Percentiles rank a stretch among this genome's conserved stretches.
Conservation (phyloP, 2,113 vertebrate species). For the Myiopsitta monachus region DNA sequence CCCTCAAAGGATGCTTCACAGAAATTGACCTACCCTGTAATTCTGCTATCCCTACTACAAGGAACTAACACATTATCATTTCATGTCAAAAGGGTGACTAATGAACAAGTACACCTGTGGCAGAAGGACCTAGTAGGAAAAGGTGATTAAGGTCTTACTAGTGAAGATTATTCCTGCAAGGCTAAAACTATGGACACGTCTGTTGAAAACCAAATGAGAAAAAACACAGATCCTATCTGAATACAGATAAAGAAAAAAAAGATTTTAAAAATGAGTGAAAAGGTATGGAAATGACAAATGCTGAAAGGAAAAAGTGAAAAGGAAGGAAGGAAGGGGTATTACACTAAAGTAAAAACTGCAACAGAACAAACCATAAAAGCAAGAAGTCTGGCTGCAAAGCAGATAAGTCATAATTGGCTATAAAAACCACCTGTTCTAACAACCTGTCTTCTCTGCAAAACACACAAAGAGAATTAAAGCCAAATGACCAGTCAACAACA, state of each 20-base stretch:
- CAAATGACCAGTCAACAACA: not conserved
- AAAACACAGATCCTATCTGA: not conserved
- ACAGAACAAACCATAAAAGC: not conserved
- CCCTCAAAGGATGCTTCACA: not conserved
- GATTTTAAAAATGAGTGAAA: not conserved
- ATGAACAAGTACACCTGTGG: not conserved
- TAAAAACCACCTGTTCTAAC: not conserved
- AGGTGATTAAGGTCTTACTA: not conserved
- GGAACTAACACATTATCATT: not conserved
- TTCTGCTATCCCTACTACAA: not conserved
- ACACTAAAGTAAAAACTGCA: constrained; percentile 7
- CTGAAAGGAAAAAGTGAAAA: not conserved
- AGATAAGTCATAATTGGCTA: constrained; percentile 11
- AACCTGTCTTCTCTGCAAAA: not conserved
- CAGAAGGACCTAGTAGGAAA: not conserved
- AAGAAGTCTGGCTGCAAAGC: not conserved
- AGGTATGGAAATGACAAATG: not conserved
- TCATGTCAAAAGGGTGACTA: not conserved
- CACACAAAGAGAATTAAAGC: not conserved
- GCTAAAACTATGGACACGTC: not conserved
- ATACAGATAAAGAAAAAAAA: not conserved
- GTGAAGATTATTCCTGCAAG: not conserved
- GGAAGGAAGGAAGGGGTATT: not conserved
- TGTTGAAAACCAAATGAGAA: not conserved
- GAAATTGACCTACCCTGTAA: not conserved